Evolutionary conservation across 1,140 invertebrate genomes (phyloP), one percentile per base, ranked within the genome.

Genomic region (Cepaea nemoralis): DNA sequence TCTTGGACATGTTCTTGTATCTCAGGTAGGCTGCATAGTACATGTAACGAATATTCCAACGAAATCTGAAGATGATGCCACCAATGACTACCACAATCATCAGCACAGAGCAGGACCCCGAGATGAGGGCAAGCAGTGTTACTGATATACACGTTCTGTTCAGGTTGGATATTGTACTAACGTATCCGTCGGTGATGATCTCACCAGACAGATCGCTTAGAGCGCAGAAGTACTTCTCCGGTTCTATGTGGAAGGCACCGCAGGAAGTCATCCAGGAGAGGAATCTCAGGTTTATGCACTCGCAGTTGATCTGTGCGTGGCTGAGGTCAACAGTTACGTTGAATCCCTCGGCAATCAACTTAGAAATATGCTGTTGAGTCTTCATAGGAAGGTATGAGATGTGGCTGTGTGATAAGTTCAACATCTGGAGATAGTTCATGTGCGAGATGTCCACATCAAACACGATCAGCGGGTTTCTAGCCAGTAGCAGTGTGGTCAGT

Each of bases 21-120:
- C 73, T 63, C 0, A 79, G 77, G 69, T 82, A 82, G 2, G 83
- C 75, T 50, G 83, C 83, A 67, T 86, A 86, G 80, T 86, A 87
- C 5, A 85, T 80, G 80, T 86, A 87, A 6, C 87, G 81, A 22
- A 86, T 24, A 39, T 83, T 85, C 87, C 86, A 87, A 0, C 85
- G 78, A 45, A 80, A 87, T 31, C 83, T 77, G 42, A 85, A 87
- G 0, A 79, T 37, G 22, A 88, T 22, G 14, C 69, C 81, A 22
- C 37, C 63, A 19, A 76, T n/a, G 10, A 83, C n/a, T 24, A 82
- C n/a, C 27, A 81, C 10, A 27, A 86, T 2, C 27, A 81, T 31
- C 5, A 81, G 66, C 14, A 84, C 24, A 10, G 82, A 59, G 27
- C 33, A 27, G 22, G 35, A 45, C 12, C 81, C 70, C 19, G 45